Evolutionary conservation across 2,797 vertebrate species (phyloP).

Genomic region (Myripristis murdjan): DNA sequence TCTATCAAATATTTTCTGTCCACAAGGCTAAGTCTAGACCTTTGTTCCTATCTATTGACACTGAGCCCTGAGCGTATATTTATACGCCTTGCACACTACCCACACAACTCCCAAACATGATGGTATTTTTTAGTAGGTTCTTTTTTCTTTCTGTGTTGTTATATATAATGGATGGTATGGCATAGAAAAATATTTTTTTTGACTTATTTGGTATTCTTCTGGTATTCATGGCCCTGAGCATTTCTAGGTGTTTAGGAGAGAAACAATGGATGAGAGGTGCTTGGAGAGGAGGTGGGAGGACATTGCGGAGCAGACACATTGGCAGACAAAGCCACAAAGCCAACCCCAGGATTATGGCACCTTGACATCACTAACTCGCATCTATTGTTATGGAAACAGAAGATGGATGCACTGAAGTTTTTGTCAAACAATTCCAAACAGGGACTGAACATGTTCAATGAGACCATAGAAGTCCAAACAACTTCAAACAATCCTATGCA

Average conservation of each 20-base stretch:
- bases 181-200: slow-evolving; percentile 20
- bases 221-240: slow-evolving; percentile 37
- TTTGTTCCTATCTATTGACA: background rate
- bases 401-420: slow-evolving; percentile 30
- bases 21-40: background rate
- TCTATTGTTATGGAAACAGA: slow-evolving; percentile 40
- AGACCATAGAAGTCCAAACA: slow-evolving; percentile 32
- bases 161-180: slow-evolving; percentile 26
- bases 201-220: slow-evolving; percentile 47
- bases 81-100: no score
- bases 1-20: slow-evolving; percentile 19
- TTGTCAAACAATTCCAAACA: slow-evolving; percentile 39
- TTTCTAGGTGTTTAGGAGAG: no score
- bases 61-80: no score
- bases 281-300: slow-evolving; percentile 45
- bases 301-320: slow-evolving; percentile 55
- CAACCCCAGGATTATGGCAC: slow-evolving; percentile 32
- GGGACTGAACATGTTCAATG: slow-evolving; percentile 28
- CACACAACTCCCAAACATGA: no score
- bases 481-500: background rate
- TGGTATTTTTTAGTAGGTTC: no score
- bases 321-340: no score
- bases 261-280: slow-evolving; percentile 62
- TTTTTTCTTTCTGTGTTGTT: slow-evolving; percentile 20
- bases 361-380: slow-evolving; percentile 40